Evolutionary conservation across 2,797 vertebrate species (phyloP).

Genomic region (Pangasius krempfi): DNA sequence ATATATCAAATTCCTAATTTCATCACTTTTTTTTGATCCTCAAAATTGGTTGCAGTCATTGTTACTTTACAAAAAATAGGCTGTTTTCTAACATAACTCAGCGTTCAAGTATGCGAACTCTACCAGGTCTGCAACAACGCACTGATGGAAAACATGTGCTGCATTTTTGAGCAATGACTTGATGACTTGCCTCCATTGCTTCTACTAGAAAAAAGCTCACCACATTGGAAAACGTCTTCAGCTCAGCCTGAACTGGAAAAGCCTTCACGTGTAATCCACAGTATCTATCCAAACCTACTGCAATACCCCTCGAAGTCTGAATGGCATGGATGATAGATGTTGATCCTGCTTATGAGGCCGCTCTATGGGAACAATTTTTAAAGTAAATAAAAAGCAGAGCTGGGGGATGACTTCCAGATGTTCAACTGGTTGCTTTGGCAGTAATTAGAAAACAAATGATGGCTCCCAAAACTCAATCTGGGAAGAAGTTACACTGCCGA

Average conservation of each 20-base stretch:
- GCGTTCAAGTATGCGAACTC: slow-evolving; percentile 71
- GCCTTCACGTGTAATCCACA: slow-evolving; percentile 21
- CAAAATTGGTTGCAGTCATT: slow-evolving; percentile 68
- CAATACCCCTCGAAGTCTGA: slow-evolving; percentile 36
- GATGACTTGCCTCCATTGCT: slow-evolving; percentile 73
- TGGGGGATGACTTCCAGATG: slow-evolving; percentile 87
- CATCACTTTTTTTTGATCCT: not conserved
- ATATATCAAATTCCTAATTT: not conserved
- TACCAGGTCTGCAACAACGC: slow-evolving; percentile 67
- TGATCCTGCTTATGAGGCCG: slow-evolving; percentile 50
- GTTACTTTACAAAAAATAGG: slow-evolving; percentile 66
- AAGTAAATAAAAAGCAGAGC: slow-evolving; percentile 70
- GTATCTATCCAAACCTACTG: slow-evolving; percentile 28
- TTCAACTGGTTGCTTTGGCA: slow-evolving; percentile 81
- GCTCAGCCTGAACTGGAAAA: slow-evolving; percentile 33
- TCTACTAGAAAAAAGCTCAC: slow-evolving; percentile 23
- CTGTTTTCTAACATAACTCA: slow-evolving; percentile 69
- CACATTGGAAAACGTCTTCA: slow-evolving; percentile 22
- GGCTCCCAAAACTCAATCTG: slow-evolving; percentile 60
- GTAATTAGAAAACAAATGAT: slow-evolving; percentile 69
- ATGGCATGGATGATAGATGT: slow-evolving; percentile 52
- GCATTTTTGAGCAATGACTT: slow-evolving; percentile 79
- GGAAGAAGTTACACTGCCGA: slow-evolving; percentile 62
- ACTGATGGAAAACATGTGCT: slow-evolving; percentile 78
- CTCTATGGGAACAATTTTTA: slow-evolving; percentile 74